phyloP scores from a whole-genome alignment of 2,797 vertebrate species.

The Novumbra hubbsi region DNA sequence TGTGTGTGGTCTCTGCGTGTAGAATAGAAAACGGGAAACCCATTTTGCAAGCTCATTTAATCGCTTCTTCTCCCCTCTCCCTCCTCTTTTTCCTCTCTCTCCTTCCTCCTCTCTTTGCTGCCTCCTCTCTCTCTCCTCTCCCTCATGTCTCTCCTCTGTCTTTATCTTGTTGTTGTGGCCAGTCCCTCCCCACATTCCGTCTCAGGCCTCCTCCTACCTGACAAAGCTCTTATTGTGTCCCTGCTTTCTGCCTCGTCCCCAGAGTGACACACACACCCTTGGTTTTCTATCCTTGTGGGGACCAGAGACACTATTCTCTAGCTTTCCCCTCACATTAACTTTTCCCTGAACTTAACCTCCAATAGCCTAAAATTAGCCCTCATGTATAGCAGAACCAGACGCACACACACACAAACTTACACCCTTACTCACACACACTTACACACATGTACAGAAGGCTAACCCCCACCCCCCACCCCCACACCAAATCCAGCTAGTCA shows the following conservation, averaged over 20 bases:
- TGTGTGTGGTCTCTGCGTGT: constrained; percentile 2
- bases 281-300: no score
- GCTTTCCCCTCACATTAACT: neutral
- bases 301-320: no score
- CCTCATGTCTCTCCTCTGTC: neutral
- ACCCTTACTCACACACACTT: neutral
- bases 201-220: constrained; percentile 67
- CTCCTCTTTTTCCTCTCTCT: neutral
- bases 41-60: constrained; percentile 8
- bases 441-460: neutral
- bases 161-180: constrained; percentile 9
- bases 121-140: neutral
- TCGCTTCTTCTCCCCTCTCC: neutral
- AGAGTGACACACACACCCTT: constrained; percentile 27
- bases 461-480: neutral
- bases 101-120: neutral
- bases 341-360: no score
- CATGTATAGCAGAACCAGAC: constrained; percentile 25
- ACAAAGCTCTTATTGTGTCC: constrained; percentile 76
- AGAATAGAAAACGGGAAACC: constrained; percentile 30
- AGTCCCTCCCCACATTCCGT: constrained; percentile 59
- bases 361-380: constrained; percentile 7
- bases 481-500: neutral
- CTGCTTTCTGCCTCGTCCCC: constrained; percentile 63
- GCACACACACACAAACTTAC: neutral